Evolutionary conservation across 2,113 vertebrate species (phyloP).

Genomic region (Mesembrinibis cayennensis): DNA sequence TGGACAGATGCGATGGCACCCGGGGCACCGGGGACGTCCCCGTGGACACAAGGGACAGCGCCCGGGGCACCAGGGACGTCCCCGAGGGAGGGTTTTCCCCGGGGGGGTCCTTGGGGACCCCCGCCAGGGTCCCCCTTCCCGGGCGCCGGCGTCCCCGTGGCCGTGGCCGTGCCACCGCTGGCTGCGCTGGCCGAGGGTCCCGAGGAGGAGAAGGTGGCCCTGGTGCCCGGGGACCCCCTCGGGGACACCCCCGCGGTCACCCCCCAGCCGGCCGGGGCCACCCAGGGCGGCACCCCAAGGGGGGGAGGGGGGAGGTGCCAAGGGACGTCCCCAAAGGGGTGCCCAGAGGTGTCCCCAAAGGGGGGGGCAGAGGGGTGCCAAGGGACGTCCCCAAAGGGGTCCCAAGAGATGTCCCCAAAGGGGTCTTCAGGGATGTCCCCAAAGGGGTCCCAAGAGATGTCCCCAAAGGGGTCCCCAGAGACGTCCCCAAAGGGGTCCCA

Average conservation of each 20-base stretch:
- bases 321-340: neutral
- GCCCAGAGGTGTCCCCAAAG: neutral
- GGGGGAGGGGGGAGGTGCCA: neutral
- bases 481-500: neutral
- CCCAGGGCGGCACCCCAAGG: neutral
- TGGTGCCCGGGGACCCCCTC: neutral
- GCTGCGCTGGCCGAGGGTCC: neutral
- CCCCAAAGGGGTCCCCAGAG: neutral
- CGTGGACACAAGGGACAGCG: neutral
- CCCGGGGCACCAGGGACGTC: neutral
- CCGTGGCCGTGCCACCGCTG: neutral
- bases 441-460: too few species aligned
- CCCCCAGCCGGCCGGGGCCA: neutral
- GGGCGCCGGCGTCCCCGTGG: neutral
- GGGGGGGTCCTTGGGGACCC: neutral
- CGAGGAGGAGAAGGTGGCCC: neutral
- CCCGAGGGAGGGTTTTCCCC: neutral
- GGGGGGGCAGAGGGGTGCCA: too few species aligned
- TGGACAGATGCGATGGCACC: neutral
- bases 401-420: neutral
- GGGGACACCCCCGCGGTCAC: neutral
- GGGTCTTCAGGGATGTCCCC: neutral
- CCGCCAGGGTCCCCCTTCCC: neutral
- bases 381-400: neutral
- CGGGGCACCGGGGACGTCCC: neutral